phyloP scores from a whole-genome alignment of 2,888 invertebrate species.

The Lymantria monacha region DNA sequence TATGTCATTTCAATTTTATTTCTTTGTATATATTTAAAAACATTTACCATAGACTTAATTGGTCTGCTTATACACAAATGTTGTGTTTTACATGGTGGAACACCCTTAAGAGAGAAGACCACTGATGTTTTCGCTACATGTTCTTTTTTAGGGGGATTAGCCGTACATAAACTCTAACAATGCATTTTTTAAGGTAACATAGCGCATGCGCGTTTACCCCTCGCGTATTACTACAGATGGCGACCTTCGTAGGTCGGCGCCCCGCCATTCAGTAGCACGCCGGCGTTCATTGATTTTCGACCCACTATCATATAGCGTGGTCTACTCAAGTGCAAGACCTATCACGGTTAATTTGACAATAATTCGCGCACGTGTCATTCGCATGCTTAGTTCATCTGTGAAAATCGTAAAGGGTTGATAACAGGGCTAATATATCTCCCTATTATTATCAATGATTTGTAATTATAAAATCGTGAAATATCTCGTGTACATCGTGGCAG shows the following conservation, averaged over 20 bases:
- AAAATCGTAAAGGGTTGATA: conserved; percentile 3
- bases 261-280: conserved; percentile 66
- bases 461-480: too few relatives aligned
- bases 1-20: too few relatives aligned
- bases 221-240: conserved; percentile 63
- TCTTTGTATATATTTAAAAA: too few relatives aligned
- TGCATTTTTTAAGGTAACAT: conserved; percentile 10
- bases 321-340: conserved; percentile 55
- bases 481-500: too few relatives aligned
- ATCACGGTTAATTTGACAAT: conserved; percentile 49
- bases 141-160: conserved; percentile 14
- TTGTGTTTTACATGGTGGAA: too few relatives aligned
- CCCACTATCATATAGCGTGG: conserved; percentile 51
- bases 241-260: conserved; percentile 76
- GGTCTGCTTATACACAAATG: too few relatives aligned
- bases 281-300: conserved; percentile 73
- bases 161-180: conserved; percentile 2
- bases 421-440: conserved; percentile 1
- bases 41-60: too few relatives aligned
- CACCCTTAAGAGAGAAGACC: too few relatives aligned
- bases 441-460: not conserved
- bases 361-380: conserved; percentile 40
- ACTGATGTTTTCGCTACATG: too few relatives aligned
- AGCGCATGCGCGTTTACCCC: conserved; percentile 66
- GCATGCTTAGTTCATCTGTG: conserved; percentile 2